These are phyloP conservation scores for Chaenogobius annularis DNA, from an alignment of 2,113 vertebrate species.

Conservation along the genomic window DNA sequence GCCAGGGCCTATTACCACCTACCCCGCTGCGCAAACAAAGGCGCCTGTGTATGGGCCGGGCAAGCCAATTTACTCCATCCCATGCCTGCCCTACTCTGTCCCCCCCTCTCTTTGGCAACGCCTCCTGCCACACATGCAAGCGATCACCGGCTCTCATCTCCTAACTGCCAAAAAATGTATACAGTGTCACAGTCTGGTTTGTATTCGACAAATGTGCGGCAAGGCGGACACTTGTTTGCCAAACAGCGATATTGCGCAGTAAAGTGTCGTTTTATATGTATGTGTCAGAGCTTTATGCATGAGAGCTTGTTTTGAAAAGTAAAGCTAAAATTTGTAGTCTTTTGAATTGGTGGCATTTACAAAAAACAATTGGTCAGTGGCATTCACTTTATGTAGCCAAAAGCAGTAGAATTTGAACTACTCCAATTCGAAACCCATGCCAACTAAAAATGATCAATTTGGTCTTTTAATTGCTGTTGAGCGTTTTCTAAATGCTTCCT, in stretches of 20 bases:
- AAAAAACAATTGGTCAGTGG: too few species aligned
- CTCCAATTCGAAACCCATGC: too few species aligned
- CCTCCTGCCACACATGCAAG: slow-evolving; percentile 55
- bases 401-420: too few species aligned
- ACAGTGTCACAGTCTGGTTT: slow-evolving; percentile 13
- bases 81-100: slow-evolving; percentile 44
- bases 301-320: neutral
- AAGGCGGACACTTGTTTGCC: neutral
- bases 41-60: slow-evolving; percentile 56
- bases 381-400: neutral
- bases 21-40: slow-evolving; percentile 68
- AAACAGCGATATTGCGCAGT: neutral
- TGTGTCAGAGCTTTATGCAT: neutral
- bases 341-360: too few species aligned
- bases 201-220: slow-evolving; percentile 20
- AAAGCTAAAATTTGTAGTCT: too few species aligned
- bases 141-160: slow-evolving; percentile 46
- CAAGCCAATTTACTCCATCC: slow-evolving; percentile 55
- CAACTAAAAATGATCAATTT: too few species aligned
- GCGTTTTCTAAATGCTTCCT: neutral
- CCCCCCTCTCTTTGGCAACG: slow-evolving; percentile 32
- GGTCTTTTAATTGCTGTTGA: neutral
- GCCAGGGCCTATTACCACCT: slow-evolving; percentile 57
- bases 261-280: neutral
- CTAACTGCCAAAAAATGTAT: slow-evolving; percentile 25